Evolutionary conservation across 2,113 vertebrate species (phyloP), one percentile per base, ranked within the genome.

Genomic region (Lophochroa leadbeateri): DNA sequence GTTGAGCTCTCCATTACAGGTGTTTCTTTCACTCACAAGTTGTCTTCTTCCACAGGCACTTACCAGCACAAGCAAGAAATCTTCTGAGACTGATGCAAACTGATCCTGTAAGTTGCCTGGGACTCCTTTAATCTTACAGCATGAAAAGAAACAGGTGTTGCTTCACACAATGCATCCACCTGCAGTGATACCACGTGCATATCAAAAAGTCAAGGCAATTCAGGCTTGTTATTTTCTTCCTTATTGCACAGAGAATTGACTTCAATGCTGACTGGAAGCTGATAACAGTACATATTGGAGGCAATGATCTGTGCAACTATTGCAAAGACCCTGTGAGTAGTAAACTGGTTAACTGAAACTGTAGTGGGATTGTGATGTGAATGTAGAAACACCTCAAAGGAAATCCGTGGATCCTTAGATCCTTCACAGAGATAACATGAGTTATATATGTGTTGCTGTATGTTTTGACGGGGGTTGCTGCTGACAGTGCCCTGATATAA

Each of bases 181-280:
- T 79, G 53, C 47, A 58, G 11, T 3, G 17, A 82, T 39, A 33
- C 16, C 33, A 10, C 5, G 3, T 65, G 33, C 7, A 1, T 20
- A 41, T 68, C 24, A 52, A 28, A 41, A 77, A 70, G 52, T 12
- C 55, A 29, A 58, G 93, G 61, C 71, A 71, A 58, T 57, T 88
- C 57, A 68, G 9, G 17, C 53, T 88, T 0, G 0, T 79, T 80
- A 6, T 85, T 95, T 92, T 94, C 70, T 69, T 96, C 81, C 92
- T 90, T 60, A 70, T 81, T 93, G 87, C 86, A 39, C 90, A 99
- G 99, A 98, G 96, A 92, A 97, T 99, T 35, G 95, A 99, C 96
- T 99, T 99, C 86, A 35, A 86, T 8, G 98, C 95, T 5, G 99
- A 99, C 97, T 99, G 99, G 99, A 99, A 99, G 97, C 94, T 99